phyloP scores from a whole-genome alignment of 2,113 vertebrate genomes.

The Hystrix brachyura region DNA sequence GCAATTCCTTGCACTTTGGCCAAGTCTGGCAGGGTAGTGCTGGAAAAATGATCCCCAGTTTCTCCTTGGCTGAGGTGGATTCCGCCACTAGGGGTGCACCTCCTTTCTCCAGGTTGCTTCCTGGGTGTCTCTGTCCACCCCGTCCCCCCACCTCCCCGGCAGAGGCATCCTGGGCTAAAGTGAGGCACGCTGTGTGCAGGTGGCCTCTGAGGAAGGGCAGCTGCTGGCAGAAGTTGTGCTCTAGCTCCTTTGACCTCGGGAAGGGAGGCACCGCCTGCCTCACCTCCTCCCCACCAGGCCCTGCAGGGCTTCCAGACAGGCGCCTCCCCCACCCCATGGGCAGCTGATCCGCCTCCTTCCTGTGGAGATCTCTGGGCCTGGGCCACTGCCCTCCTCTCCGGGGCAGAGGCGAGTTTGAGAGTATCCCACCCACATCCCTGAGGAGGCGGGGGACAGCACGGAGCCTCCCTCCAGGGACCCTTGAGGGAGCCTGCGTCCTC shows the following conservation, averaged over 20 bases:
- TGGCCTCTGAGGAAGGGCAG: not conserved
- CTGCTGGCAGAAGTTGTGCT: not conserved
- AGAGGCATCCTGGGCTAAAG: too few relatives aligned
- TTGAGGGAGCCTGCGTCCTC: too few relatives aligned
- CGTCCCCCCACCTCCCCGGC: too few relatives aligned
- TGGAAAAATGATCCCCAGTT: not conserved
- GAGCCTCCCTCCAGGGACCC: not conserved
- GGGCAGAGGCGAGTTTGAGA: too few relatives aligned
- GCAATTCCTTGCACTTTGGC: not conserved
- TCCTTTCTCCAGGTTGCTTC: too few relatives aligned
- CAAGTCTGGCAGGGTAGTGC: not conserved
- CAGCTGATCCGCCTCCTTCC: not conserved
- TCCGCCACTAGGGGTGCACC: not conserved
- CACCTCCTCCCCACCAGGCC: not conserved
- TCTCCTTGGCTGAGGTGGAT: not conserved
- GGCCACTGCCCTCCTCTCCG: not conserved
- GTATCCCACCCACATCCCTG: not conserved
- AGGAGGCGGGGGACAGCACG: not conserved
- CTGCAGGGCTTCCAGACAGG: not conserved
- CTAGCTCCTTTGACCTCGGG: not conserved
- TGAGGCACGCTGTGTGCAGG: not conserved
- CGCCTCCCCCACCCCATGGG: fast-evolving
- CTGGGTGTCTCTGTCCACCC: not conserved
- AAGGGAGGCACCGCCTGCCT: not conserved
- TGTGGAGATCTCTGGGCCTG: fast-evolving